Conservation (phyloP, 2,888 invertebrate genomes). For the Acanthosoma haemorrhoidale region DNA sequence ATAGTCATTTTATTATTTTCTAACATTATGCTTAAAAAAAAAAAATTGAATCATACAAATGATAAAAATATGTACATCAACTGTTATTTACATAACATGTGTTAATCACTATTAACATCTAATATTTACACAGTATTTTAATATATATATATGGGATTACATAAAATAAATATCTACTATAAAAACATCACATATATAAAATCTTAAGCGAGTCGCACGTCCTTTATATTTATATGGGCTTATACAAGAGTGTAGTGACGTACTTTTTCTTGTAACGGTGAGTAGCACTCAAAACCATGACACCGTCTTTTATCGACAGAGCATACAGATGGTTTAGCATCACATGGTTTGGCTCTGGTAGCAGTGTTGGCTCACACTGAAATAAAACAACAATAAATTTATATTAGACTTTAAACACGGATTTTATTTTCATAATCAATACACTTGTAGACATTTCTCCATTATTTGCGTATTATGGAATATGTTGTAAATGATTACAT, state of each 20-base stretch:
- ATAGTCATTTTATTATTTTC: neutral
- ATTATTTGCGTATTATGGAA: no score
- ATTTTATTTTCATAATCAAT: no score
- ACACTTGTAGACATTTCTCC: no score
- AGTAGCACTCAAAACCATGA: slow-evolving; percentile 98
- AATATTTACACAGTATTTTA: neutral
- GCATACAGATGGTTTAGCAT: slow-evolving; percentile 99
- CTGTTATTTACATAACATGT: neutral
- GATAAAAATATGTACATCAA: neutral
- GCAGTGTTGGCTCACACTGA: slow-evolving; percentile 94
- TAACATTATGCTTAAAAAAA: neutral
- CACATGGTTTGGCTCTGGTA: slow-evolving; percentile 99
- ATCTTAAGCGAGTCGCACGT: neutral
- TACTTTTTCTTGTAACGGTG: slow-evolving; percentile 99
- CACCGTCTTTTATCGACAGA: slow-evolving; percentile 98
- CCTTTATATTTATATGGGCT: slow-evolving; percentile 70
- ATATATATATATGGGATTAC: no score
- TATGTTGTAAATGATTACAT: no score
- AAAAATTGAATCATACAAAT: neutral
- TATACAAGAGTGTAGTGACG: slow-evolving; percentile 96
- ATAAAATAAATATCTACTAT: neutral
- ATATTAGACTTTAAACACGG: no score
- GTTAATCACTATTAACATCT: neutral
- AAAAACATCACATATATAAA: slow-evolving; percentile 1
- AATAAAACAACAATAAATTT: neutral